phyloP scores from a whole-genome alignment of 2,797 vertebrate genomes.

The Oophaga sylvatica region DNA sequence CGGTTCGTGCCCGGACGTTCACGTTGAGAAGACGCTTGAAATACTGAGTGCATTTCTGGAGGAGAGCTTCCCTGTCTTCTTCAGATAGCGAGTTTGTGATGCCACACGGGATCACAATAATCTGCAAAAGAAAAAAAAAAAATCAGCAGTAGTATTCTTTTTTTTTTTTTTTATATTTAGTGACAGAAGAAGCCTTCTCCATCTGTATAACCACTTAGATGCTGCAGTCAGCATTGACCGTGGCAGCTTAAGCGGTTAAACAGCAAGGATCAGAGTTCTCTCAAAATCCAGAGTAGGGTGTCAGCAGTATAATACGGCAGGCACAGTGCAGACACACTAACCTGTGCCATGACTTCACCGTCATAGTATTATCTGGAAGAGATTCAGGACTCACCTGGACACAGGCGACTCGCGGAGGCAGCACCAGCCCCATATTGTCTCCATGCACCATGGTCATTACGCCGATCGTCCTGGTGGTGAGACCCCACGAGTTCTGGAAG shows the following conservation, averaged over 20 bases:
- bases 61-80: slow-evolving; percentile 82
- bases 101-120: slow-evolving; percentile 94
- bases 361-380: not conserved
- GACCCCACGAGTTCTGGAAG: slow-evolving; percentile 97
- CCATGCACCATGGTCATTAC: slow-evolving; percentile 98
- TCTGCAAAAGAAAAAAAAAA: slow-evolving; percentile 69
- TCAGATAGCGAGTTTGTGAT: slow-evolving; percentile 90
- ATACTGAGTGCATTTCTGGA: slow-evolving; percentile 87
- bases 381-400: slow-evolving; percentile 81
- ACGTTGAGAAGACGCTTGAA: slow-evolving; percentile 74
- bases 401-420: slow-evolving; percentile 92
- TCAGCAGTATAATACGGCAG: too few species aligned
- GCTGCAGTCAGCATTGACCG: too few species aligned
- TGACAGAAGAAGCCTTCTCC: too few species aligned
- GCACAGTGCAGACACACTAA: too few species aligned
- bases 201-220: too few species aligned
- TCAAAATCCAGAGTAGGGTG: too few species aligned
- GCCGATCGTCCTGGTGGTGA: slow-evolving; percentile 95
- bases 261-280: too few species aligned
- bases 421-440: slow-evolving; percentile 93
- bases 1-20: slow-evolving; percentile 81
- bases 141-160: too few species aligned
- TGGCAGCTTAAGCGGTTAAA: too few species aligned
- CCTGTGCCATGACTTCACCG: too few species aligned
- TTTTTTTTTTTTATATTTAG: too few species aligned